Percentiles rank a stretch among this genome's conserved stretches.
Conservation (phyloP, 2,113 vertebrate species). For the Scortum barcoo region DNA sequence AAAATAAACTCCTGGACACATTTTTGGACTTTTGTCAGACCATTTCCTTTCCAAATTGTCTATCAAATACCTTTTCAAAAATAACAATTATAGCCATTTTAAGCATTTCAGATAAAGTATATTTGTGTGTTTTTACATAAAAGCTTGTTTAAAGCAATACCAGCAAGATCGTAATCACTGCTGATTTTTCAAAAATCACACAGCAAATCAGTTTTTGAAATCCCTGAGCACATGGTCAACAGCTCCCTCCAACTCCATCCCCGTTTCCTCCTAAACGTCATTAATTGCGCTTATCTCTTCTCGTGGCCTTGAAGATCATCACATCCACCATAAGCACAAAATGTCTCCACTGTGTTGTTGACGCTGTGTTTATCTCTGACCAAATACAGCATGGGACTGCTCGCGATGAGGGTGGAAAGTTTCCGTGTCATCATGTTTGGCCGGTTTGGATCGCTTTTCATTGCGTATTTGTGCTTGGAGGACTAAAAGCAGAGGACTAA, state of each 20-base stretch:
- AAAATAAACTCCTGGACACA: too few species aligned
- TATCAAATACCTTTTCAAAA: background rate
- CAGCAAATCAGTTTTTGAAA: slow-evolving; percentile 13
- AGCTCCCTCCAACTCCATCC: slow-evolving; percentile 12
- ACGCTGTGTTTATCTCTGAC: slow-evolving; percentile 76
- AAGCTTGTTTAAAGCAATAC: background rate
- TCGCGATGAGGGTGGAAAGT: slow-evolving; percentile 75
- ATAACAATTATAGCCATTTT: background rate
- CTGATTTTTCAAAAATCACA: slow-evolving; percentile 1
- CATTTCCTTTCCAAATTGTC: background rate
- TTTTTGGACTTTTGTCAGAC: too few species aligned
- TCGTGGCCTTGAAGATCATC: slow-evolving; percentile 68
- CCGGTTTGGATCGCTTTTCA: slow-evolving; percentile 41
- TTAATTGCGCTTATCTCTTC: slow-evolving; percentile 64
- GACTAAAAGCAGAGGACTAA: slow-evolving; percentile 69
- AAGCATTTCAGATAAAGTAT: background rate
- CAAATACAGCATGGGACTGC: slow-evolving; percentile 61
- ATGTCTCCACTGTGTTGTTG: slow-evolving; percentile 63
- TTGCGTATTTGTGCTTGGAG: slow-evolving; percentile 55
- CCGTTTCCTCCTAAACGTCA: slow-evolving; percentile 42
- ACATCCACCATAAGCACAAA: slow-evolving; percentile 77
- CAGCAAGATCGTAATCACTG: slow-evolving; percentile 3
- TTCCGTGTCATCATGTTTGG: slow-evolving; percentile 73
- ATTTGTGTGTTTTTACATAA: background rate
- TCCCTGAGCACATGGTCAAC: slow-evolving; percentile 22